Evolutionary conservation across 1,140 invertebrate genomes (phyloP), one percentile per base, ranked within the genome.

Genomic region (Drosophila nigromelanica): DNA sequence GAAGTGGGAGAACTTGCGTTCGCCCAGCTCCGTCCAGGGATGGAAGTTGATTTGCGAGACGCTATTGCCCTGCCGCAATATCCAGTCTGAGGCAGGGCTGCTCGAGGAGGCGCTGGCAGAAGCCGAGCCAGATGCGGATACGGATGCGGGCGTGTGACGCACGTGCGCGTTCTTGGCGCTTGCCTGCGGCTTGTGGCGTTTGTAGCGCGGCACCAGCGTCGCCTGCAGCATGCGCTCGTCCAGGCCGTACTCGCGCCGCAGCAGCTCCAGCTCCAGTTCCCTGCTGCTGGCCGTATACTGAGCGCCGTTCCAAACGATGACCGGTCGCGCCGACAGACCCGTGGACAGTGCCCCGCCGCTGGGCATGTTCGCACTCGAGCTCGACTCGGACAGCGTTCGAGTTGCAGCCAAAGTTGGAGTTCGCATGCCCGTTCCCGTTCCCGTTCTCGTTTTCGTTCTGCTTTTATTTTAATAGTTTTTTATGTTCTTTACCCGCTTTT

Each of bases 221-320:
- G 77, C 50, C 75, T 90, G 67, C 70, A 90, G 70, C 89, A 90
- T 90, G 18, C 89, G 87, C 61, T 80, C 78, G 21, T 90, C 87
- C 69, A 90, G 50, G 14, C 89, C 89, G 82, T 82, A 90, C 37
- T 90, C 89, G 12, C 77, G 74, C 40, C 80, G 79, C 75, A 90
- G 70, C 56, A 87, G 50, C 76, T 90, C 89, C 30, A 87, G 54
- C 64, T 90, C 89, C 40, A 90, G 60, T 61, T 90, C 89, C 73
- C 78, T 83, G 45, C 74, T 77, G 51, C 89, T 83, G 27, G 89
- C 89, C 52, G 87, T 80, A 52, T 78, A 90, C 70, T 90, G 89
- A 45, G 75, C 89, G 48, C 89, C 89, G 82, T 90, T 87, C 89
- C 89, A 90, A 55, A 89, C 78, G 64, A 78, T 87, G 61, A 90